Percentiles rank a stretch among this genome's conserved stretches.
phyloP scores from a whole-genome alignment of 2,797 vertebrate genomes.

The Simalia tracyae region DNA sequence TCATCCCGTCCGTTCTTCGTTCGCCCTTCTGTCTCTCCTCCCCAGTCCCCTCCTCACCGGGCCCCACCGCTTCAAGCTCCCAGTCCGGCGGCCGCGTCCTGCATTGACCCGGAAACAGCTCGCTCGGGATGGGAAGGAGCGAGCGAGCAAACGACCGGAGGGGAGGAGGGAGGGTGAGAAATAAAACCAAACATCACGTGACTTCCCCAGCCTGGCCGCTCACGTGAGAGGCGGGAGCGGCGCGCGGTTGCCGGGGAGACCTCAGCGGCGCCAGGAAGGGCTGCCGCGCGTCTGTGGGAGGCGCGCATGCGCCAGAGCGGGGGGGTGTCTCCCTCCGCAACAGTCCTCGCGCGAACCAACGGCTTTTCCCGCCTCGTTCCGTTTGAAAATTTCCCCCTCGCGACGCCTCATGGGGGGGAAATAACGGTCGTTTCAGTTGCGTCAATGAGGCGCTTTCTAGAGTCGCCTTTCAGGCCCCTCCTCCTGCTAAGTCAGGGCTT shows the following conservation, averaged over 20 bases:
- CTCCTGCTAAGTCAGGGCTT: background rate
- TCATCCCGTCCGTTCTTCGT: background rate
- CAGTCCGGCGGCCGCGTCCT: constrained; percentile 62
- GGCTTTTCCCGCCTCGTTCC: background rate
- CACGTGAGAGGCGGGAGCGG: constrained; percentile 46
- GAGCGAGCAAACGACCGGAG: background rate
- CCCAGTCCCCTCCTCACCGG: constrained; percentile 37
- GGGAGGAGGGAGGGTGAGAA: background rate
- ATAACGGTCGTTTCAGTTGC: background rate
- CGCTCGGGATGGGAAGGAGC: background rate
- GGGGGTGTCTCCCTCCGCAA: background rate
- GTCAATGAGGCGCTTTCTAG: background rate
- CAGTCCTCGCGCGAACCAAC: background rate
- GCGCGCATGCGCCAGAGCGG: background rate
- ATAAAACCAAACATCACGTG: constrained; percentile 68
- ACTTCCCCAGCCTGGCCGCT: constrained; percentile 27
- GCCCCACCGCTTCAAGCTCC: constrained; percentile 16
- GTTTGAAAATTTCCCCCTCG: background rate
- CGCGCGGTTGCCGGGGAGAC: constrained; percentile 38
- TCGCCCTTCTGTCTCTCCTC: background rate
- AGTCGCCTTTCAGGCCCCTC: background rate
- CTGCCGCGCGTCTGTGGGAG: background rate
- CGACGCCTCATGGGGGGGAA: background rate
- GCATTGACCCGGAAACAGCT: constrained; percentile 76
- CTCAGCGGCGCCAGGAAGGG: too few species aligned